A percentile compares a stretch with the other conserved stretches of the same genome.
Evolutionary conservation across 2,888 invertebrate genomes (phyloP).

Genomic region (Sthenelais limicola): DNA sequence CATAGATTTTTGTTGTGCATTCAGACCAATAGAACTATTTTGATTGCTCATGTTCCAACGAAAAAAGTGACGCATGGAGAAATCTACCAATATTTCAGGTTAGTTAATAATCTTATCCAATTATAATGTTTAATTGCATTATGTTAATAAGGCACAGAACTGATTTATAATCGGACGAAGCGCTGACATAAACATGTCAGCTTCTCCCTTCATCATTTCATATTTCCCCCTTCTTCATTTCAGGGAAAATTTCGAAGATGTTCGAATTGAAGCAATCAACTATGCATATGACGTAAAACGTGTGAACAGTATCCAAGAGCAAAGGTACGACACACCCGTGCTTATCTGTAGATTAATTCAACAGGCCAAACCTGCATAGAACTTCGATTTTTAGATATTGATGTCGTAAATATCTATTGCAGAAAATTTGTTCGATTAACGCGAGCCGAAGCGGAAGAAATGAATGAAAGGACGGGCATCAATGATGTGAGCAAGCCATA

Average conservation of each 20-base stretch:
- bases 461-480: neutral
- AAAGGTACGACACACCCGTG: no score
- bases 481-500: constrained; percentile 20
- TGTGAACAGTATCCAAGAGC: neutral
- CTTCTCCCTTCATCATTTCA: no score
- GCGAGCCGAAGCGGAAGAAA: constrained; percentile 4
- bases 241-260: constrained; percentile 35
- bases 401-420: neutral
- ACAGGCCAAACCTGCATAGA: no score
- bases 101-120: no score
- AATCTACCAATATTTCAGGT: constrained; percentile 14
- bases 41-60: constrained; percentile 4
- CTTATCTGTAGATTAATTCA: no score
- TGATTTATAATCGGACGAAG: no score
- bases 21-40: constrained; percentile 12
- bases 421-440: neutral
- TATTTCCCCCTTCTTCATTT: neutral
- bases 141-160: no score
- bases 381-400: neutral
- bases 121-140: no score
- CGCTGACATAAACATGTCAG: no score
- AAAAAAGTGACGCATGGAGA: neutral
- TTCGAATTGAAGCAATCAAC: constrained; percentile 31
- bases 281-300: constrained; percentile 29
- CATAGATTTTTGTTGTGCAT: neutral